A percentile compares a stretch with the other conserved stretches of the same genome.
Conservation (phyloP, 2,113 vertebrate genomes). For the Lamprologus ornatipinnis region DNA sequence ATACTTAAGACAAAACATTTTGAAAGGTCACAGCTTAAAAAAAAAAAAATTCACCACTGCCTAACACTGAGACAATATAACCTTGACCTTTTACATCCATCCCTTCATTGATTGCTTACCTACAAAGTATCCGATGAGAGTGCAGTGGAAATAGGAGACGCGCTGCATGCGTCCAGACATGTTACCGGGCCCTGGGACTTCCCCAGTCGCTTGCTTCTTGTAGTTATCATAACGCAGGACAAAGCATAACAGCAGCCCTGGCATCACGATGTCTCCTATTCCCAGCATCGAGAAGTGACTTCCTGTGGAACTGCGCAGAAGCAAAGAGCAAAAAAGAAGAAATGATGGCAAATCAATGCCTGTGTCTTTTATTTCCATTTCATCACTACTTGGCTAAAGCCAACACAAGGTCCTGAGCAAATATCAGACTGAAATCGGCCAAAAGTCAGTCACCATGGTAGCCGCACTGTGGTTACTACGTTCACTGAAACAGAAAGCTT, state of each 20-base stretch:
- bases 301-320: constrained; percentile 82
- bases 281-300: constrained; percentile 99
- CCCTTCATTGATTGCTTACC: constrained; percentile 72
- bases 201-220: constrained; percentile 90
- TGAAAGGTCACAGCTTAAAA: not conserved
- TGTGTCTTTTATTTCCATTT: not conserved
- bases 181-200: constrained; percentile 80
- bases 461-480: not conserved
- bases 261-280: constrained; percentile 99
- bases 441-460: not conserved
- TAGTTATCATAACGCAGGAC: constrained; percentile 98
- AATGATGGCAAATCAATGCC: not conserved
- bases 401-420: not conserved
- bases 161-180: constrained; percentile 95
- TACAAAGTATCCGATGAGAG: constrained; percentile 98
- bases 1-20: not conserved
- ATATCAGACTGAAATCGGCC: not conserved
- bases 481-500: not conserved
- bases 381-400: not conserved
- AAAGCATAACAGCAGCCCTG: constrained; percentile 95
- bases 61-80: not conserved
- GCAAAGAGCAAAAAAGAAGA: not conserved
- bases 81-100: not conserved
- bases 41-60: not conserved
- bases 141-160: constrained; percentile 99